A percentile compares a stretch with the other conserved stretches of the same genome.
phyloP scores from a whole-genome alignment of 2,113 vertebrate species.

The Cebus imitator region DNA sequence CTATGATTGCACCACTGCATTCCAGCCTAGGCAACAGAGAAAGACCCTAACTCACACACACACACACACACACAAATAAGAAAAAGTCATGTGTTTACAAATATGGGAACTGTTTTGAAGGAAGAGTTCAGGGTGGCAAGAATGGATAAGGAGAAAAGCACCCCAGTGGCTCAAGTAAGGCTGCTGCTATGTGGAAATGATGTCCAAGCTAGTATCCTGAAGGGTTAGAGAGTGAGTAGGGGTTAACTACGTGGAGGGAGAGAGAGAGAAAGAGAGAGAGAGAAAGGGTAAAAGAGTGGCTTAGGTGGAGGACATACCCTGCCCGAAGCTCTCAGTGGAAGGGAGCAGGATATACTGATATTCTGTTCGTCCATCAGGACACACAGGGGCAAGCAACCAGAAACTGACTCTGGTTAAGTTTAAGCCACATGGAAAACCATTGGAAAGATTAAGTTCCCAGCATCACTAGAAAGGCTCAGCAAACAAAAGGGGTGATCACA shows the following conservation, averaged over 20 bases:
- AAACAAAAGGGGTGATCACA: background rate
- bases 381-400: background rate
- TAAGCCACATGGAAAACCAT: background rate
- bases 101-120: background rate
- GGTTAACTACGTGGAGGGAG: background rate
- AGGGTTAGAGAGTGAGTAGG: background rate
- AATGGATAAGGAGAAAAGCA: too few relatives aligned
- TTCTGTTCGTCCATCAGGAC: background rate
- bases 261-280: too few relatives aligned
- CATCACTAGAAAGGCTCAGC: background rate
- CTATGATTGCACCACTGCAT: too few relatives aligned
- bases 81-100: background rate
- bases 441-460: background rate
- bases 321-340: fast-evolving
- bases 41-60: too few relatives aligned
- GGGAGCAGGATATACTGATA: fast-evolving
- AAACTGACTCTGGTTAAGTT: background rate
- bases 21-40: too few relatives aligned
- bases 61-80: too few relatives aligned
- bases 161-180: background rate
- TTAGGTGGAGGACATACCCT: too few relatives aligned
- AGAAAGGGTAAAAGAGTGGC: background rate
- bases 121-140: background rate
- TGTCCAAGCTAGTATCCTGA: background rate
- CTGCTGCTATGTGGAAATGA: background rate